These are phyloP conservation scores for Thunnus albacares DNA, from an alignment of 2,797 vertebrate species.

Conservation along the genomic window DNA sequence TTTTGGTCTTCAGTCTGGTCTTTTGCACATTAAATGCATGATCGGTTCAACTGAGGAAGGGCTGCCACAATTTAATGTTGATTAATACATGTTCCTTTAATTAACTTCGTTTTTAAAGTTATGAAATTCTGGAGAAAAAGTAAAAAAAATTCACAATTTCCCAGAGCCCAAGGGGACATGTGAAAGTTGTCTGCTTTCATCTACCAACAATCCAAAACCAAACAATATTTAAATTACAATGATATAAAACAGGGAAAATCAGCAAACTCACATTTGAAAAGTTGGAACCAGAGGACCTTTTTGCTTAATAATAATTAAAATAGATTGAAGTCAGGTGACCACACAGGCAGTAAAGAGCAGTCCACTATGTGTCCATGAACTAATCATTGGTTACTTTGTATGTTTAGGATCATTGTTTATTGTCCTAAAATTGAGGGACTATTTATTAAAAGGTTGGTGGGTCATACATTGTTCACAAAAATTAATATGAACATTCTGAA, in stretches of 20 bases:
- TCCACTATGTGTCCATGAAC: background rate
- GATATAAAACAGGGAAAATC: too few relatives aligned
- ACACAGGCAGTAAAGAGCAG: background rate
- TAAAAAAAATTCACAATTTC: too few relatives aligned
- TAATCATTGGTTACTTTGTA: background rate
- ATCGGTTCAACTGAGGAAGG: background rate
- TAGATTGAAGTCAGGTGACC: background rate
- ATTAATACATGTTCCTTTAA: background rate
- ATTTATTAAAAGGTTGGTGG: background rate
- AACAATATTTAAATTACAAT: background rate
- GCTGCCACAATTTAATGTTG: background rate
- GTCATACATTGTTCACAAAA: background rate
- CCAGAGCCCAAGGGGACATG: too few relatives aligned
- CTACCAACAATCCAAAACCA: background rate
- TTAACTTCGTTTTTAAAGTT: background rate
- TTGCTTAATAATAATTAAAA: background rate
- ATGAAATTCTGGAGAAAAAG: background rate
- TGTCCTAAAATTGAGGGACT: background rate
- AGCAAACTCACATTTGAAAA: background rate
- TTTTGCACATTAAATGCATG: background rate
- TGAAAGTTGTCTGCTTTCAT: background rate
- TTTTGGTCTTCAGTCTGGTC: background rate
- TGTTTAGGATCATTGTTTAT: conserved; percentile 1
- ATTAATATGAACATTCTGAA: background rate
- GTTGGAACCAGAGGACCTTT: background rate